Evolutionary conservation across 2,113 vertebrate genomes (phyloP).

Genomic region (Nymphicus hollandicus): DNA sequence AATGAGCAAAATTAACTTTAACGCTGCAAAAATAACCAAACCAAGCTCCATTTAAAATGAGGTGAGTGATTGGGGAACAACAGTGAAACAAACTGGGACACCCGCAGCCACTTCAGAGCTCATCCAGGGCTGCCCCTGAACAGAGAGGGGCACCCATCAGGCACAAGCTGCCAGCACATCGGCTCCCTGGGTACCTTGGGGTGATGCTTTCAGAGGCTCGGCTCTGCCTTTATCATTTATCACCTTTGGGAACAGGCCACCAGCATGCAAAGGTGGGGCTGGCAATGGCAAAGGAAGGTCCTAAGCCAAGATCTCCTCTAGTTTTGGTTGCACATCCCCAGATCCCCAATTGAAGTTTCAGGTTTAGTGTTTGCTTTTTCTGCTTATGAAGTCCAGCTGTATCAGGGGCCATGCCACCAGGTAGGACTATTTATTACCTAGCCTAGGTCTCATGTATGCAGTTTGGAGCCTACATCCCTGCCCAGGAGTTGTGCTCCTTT

Average conservation of each 20-base stretch:
- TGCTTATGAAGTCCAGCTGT: not conserved
- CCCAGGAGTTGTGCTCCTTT: not conserved
- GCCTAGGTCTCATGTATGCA: accelerated
- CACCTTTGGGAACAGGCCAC: not conserved
- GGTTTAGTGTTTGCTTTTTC: not conserved
- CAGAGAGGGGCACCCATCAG: not conserved
- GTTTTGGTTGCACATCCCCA: not conserved
- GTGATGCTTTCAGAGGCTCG: not conserved
- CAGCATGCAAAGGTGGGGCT: accelerated
- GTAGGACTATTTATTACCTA: not conserved
- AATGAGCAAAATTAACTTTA: conserved; percentile 25
- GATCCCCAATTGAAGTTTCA: not conserved
- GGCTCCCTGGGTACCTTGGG: not conserved
- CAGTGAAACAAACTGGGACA: not conserved
- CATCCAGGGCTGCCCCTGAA: not conserved
- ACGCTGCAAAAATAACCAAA: not conserved
- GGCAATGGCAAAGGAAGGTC: not conserved
- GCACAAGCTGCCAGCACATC: accelerated
- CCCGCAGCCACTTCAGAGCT: not conserved
- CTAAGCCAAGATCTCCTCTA: not conserved
- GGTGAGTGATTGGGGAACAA: not conserved
- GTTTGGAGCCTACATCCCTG: not conserved
- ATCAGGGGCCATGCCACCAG: not conserved
- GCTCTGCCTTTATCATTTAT: not conserved
- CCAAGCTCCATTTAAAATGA: not conserved